These are phyloP conservation scores for Nephrocerus scutellatus DNA, from an alignment of 2,888 invertebrate genomes.

Conservation along the genomic window DNA sequence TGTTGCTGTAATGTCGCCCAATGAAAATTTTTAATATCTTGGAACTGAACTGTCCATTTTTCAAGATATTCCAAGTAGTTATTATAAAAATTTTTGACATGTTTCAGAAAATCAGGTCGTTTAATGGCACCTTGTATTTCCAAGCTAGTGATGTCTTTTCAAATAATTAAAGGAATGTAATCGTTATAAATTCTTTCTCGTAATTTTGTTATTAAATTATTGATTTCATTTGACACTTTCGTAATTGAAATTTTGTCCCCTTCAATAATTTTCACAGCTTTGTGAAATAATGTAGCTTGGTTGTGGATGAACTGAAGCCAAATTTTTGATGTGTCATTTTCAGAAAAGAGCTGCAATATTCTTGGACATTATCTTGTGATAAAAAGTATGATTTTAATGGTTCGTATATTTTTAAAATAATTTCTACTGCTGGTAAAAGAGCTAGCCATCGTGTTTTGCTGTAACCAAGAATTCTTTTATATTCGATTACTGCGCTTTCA, in stretches of 20 bases:
- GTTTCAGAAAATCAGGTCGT: slow-evolving; percentile 5
- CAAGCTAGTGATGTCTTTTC: slow-evolving; percentile 12
- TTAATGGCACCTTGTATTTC: slow-evolving; percentile 6
- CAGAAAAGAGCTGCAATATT: slow-evolving; percentile 8
- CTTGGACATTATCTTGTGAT: slow-evolving; percentile 4
- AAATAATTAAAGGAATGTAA: slow-evolving; percentile 13
- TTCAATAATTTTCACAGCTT: slow-evolving; percentile 15
- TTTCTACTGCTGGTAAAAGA: slow-evolving; percentile 15
- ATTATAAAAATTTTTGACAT: slow-evolving; percentile 10
- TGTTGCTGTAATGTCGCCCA: not conserved
- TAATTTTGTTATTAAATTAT: slow-evolving; percentile 15
- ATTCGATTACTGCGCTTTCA: slow-evolving; percentile 4
- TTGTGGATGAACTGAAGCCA: slow-evolving; percentile 13
- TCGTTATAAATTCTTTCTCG: slow-evolving; percentile 11
- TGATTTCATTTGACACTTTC: slow-evolving; percentile 16
- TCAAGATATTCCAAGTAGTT: slow-evolving; percentile 14
- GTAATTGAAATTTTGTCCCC: slow-evolving; percentile 18
- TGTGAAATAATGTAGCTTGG: slow-evolving; percentile 18
- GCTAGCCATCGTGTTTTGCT: slow-evolving; percentile 12
- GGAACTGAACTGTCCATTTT: too few relatives aligned
- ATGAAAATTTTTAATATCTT: slow-evolving; percentile 5
- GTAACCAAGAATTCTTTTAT: slow-evolving; percentile 5
- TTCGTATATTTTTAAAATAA: slow-evolving; percentile 17
- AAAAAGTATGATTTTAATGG: slow-evolving; percentile 16
- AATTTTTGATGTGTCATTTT: slow-evolving; percentile 8